These are phyloP conservation scores for Hirundo rustica DNA, from an alignment of 2,797 vertebrate species.

Conservation along the genomic window DNA sequence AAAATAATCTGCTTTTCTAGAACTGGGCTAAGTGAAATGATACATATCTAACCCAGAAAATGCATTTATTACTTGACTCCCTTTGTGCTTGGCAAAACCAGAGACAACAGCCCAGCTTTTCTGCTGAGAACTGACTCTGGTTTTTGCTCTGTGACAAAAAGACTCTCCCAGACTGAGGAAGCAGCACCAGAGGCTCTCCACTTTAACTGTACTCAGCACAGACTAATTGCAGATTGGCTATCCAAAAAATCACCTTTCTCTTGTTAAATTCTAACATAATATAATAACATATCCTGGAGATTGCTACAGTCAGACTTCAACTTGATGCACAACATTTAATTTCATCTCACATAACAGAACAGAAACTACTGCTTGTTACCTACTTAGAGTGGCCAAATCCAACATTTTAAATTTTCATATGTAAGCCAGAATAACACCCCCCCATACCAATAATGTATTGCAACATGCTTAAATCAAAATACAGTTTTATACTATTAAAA, in stretches of 20 bases:
- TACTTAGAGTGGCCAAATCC: neutral
- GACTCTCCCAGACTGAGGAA: neutral
- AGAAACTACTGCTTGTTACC: neutral
- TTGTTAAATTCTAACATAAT: neutral
- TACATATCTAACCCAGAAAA: neutral
- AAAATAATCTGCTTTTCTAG: neutral
- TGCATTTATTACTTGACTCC: neutral
- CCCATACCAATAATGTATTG: neutral
- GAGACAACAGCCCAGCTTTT: neutral
- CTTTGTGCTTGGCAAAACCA: neutral
- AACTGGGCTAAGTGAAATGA: neutral
- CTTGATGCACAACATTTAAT: neutral
- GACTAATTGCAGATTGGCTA: neutral
- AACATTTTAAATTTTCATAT: neutral
- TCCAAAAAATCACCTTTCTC: neutral
- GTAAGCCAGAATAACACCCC: neutral
- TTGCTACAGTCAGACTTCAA: neutral
- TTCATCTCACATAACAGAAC: neutral
- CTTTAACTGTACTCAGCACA: neutral
- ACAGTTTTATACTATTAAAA: neutral
- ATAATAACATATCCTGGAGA: neutral
- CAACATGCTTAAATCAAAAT: neutral
- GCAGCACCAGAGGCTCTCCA: neutral
- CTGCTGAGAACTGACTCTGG: neutral
- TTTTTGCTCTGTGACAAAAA: neutral